A percentile compares a stretch with the other conserved stretches of the same genome.
Evolutionary conservation across 1,140 invertebrate genomes (phyloP).

Genomic region (Andricus grossulariae): DNA sequence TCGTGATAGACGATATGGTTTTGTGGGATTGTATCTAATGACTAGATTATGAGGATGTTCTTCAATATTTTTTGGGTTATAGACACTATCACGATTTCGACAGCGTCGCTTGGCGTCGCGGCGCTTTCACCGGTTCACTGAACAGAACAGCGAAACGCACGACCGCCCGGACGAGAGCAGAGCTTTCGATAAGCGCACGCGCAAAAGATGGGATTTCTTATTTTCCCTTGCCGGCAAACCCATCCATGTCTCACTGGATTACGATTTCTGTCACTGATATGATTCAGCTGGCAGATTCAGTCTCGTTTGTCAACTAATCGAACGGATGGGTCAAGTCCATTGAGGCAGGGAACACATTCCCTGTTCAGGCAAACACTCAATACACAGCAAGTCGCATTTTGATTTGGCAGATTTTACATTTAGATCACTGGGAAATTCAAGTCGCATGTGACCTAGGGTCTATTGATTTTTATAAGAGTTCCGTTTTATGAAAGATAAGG

Average conservation of each 20-base stretch:
- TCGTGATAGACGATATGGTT: neutral
- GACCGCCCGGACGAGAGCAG: conserved; percentile 25
- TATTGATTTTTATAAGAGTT: conserved; percentile 23
- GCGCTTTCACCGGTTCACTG: conserved; percentile 53
- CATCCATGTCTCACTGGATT: conserved; percentile 23
- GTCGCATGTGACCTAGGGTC: conserved; percentile 18
- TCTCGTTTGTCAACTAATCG: neutral
- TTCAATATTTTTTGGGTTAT: neutral
- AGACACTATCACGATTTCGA: neutral
- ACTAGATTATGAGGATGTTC: neutral
- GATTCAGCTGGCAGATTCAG: neutral
- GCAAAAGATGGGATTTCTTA: conserved; percentile 32
- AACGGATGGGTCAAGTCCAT: neutral
- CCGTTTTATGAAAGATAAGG: neutral
- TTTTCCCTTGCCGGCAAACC: conserved; percentile 26
- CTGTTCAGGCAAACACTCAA: neutral
- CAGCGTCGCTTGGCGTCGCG: conserved; percentile 38
- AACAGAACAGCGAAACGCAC: conserved; percentile 38
- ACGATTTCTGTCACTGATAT: conserved; percentile 23
- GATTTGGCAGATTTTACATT: neutral
- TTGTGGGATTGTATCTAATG: neutral
- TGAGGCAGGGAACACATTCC: neutral
- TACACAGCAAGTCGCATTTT: neutral
- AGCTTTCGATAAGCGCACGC: conserved; percentile 23
- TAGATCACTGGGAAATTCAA: conserved; percentile 11